Conservation (phyloP, 2,797 vertebrate species). For the Australoheros facetus region DNA sequence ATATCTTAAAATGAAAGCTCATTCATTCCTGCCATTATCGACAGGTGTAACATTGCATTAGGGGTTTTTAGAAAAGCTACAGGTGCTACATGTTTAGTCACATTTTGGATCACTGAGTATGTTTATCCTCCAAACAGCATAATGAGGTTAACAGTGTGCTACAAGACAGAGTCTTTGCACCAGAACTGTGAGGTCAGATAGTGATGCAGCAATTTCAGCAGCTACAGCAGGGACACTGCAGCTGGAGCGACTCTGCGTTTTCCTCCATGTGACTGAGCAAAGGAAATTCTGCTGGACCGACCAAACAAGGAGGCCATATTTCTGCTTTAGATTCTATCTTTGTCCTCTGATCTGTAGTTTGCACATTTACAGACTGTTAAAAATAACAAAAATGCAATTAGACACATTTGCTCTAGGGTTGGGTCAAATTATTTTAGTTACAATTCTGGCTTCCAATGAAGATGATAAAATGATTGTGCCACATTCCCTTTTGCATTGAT, state of each 20-base stretch:
- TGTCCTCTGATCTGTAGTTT: no score
- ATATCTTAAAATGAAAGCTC: not conserved
- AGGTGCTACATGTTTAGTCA: not conserved
- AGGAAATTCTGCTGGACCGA: not conserved
- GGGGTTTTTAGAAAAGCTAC: not conserved
- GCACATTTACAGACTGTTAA: no score
- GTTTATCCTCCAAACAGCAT: not conserved
- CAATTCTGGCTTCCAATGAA: no score
- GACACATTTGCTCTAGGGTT: no score
- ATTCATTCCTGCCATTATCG: not conserved
- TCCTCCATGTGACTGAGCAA: not conserved
- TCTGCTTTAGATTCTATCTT: not conserved
- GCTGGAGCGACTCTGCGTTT: slow-evolving; percentile 20
- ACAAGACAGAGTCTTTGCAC: slow-evolving; percentile 10
- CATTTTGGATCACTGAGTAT: not conserved
- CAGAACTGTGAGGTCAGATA: not conserved
- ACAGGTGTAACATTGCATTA: accelerated
- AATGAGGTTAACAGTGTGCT: not conserved
- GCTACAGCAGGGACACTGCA: slow-evolving; percentile 11
- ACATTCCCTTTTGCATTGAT: no score
- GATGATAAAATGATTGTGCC: no score
- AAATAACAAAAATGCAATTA: no score
- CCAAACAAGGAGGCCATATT: not conserved
- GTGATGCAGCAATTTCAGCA: slow-evolving; percentile 36
- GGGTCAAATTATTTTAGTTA: no score